Evolutionary conservation across 2,113 vertebrate genomes (phyloP), one percentile per base, ranked within the genome.

Genomic region (Poeciliopsis turrubarensis): DNA sequence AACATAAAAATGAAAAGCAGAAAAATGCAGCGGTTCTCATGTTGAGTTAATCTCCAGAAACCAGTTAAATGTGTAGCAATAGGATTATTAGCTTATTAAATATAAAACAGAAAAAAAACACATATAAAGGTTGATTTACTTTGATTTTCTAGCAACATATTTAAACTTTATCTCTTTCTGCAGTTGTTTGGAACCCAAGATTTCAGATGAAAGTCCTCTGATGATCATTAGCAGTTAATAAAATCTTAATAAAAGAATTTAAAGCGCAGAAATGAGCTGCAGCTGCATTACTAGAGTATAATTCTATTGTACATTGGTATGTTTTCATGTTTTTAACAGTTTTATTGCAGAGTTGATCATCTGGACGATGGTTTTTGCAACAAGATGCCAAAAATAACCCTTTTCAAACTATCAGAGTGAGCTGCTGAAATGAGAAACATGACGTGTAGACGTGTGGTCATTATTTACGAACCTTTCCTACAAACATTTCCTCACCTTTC

Each of bases 281-380:
- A 19, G 44, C 44, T 47, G 44, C 44, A 19, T 47, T 47, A 17
- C 17, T 17, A 19, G 15, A 14, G 0, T 17, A 9, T 1, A 57
- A 54, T 7, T 22, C 6, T 19, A 54, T 54, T 19, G 9, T 25
- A n/a, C n/a, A 57, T 57, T 7, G 11, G 22, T 47, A 47, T 47
- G 9, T 27, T 44, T 47, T 10, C 67, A 65, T 62, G 51, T 72
- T 73, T 65, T 26, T 32, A 31, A 77, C 57, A 75, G 72, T 47
- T 81, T 77, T 30, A 39, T 60, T 13, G 60, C 60, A 73, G 84
- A 62, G 63, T 80, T 31, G 63, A 68, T 27, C 22, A 67, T 63
- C 73, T 77, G 13, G 57, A 73, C 54, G 51, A 88, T 79, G 65
- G 30, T 37, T 15, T 15, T 64, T 72, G 47, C 39, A 69, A 79